Evolutionary conservation across 2,797 vertebrate species (phyloP), one percentile per base, ranked within the genome.

Genomic region (Halcyon leucocephala): DNA sequence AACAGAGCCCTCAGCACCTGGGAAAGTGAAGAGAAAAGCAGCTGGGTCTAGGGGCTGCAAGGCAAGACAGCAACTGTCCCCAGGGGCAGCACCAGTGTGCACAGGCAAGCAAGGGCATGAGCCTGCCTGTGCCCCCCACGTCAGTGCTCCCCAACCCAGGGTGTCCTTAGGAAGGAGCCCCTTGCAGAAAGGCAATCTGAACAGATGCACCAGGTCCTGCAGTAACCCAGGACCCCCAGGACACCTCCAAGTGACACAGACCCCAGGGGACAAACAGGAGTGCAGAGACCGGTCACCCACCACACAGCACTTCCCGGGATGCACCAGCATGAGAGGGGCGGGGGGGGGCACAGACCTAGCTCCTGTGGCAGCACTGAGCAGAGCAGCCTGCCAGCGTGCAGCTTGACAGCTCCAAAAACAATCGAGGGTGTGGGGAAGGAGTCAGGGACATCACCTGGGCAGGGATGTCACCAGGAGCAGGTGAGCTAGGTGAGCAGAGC

Each of bases 271-370:
- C 44, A 70, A 52, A 13, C 9, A 51, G 24, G 22, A 10, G 8
- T 0, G 0, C 12, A n/a, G n/a, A 52, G 22, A 35, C 9, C 0
- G 0, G 5, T 52, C 6, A 8, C 21, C 44, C 6, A 6, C 21
- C 49, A 33, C 25, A 6, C 26, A 49, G 19, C 26, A 4, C 8
- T 57, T 29, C 9, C 29, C 2, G 8, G 48, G 49, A 37, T 3
- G 4, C 21, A 9, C 16, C 2, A 1, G 70, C 49, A 54, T 0
- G 7, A 42, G 19, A 7, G 9, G 37, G n/a, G n/a, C 3, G 19
- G 31, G 9, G 26, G 31, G 9, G 26, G 42, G 25, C 42, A 24
- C n/a, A 37, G 44, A 81, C 33, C 31, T 37, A 19, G 44, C 6
- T 52, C 29, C 39, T 4, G 6, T 4, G 4, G 39, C 39, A 82